These are phyloP conservation scores for Frieseomelitta varia DNA, from an alignment of 1,140 invertebrate species.

Conservation along the genomic window DNA sequence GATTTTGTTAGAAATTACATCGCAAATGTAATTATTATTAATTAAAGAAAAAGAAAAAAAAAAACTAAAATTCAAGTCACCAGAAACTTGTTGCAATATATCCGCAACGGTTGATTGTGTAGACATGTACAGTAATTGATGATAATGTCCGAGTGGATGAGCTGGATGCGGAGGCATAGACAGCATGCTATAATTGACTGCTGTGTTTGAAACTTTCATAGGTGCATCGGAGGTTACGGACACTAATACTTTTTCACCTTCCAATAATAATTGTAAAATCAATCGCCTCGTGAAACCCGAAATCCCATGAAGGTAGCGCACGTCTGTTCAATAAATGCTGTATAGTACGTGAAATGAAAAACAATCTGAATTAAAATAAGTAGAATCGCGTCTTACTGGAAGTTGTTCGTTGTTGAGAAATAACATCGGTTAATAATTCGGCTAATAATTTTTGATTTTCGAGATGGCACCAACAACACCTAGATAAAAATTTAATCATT, in stretches of 20 bases:
- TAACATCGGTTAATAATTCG: conserved; percentile 88
- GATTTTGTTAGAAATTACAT: background rate
- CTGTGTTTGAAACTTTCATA: conserved; percentile 75
- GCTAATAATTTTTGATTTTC: conserved; percentile 92
- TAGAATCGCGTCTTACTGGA: conserved; percentile 78
- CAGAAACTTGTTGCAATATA: conserved; percentile 83
- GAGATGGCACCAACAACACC: conserved; percentile 92
- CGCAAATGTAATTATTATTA: background rate
- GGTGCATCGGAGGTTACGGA: conserved; percentile 84
- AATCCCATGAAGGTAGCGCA: conserved; percentile 85
- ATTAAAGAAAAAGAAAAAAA: background rate
- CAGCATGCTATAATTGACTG: conserved; percentile 69
- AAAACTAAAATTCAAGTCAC: conserved; percentile 70
- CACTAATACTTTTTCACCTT: conserved; percentile 91
- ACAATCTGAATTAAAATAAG: background rate
- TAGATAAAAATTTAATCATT: conserved; percentile 89
- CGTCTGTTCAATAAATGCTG: conserved; percentile 68
- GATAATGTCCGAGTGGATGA: conserved; percentile 83
- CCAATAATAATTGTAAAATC: conserved; percentile 91
- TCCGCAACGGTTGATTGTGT: conserved; percentile 88
- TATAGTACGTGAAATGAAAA: background rate
- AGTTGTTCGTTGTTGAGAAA: conserved; percentile 86
- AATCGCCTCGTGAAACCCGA: conserved; percentile 94
- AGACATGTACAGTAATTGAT: conserved; percentile 87
- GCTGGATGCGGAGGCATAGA: conserved; percentile 79